These are phyloP conservation scores for Nymphicus hollandicus DNA, from an alignment of 2,113 vertebrate species.

Conservation along the genomic window DNA sequence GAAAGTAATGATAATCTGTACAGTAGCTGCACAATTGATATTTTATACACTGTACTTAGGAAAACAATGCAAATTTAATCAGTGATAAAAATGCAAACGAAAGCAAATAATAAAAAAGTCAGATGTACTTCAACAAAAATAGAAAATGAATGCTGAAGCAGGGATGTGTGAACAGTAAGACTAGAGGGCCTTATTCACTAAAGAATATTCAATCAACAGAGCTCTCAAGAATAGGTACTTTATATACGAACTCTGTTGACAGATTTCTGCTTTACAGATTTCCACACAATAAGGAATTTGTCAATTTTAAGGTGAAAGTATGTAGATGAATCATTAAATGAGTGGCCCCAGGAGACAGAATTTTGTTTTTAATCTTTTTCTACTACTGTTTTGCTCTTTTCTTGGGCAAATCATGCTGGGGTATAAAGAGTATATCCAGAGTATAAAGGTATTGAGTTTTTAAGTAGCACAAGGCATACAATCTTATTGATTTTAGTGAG, in stretches of 20 bases:
- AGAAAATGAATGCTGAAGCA: background rate
- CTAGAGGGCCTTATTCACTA: background rate
- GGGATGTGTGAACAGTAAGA: background rate
- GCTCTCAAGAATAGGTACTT: background rate
- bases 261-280: background rate
- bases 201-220: constrained; percentile 38
- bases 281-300: background rate
- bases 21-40: background rate
- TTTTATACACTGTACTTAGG: background rate
- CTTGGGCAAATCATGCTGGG: background rate
- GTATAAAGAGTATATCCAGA: background rate
- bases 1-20: background rate
- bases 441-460: background rate
- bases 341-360: background rate
- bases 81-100: background rate
- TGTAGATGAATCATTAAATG: background rate
- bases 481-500: background rate
- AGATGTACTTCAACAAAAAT: background rate
- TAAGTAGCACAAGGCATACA: background rate
- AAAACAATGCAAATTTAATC: background rate
- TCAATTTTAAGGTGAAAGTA: background rate
- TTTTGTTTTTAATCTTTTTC: background rate
- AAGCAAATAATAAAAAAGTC: background rate
- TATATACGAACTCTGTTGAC: background rate
- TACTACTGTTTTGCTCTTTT: background rate